Evolutionary conservation across 2,797 vertebrate genomes (phyloP).

Genomic region (Oceanodroma leucorhoa): DNA sequence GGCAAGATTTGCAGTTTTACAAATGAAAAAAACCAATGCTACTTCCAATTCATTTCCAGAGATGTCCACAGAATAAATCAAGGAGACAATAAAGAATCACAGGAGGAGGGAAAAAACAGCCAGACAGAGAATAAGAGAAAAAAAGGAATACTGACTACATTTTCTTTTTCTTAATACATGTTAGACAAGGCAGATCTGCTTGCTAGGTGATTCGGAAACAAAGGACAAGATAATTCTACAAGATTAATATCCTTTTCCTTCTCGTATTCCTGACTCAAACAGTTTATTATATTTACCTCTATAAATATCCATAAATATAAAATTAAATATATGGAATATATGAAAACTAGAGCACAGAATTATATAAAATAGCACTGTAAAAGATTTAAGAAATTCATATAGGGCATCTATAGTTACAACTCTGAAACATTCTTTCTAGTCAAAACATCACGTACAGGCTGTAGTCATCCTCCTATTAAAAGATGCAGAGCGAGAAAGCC

Average conservation of each 20-base stretch:
- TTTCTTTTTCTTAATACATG: neutral
- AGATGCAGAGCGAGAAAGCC: neutral
- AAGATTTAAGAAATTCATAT: neutral
- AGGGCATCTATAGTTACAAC: neutral
- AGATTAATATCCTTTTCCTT: neutral
- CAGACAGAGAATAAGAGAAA: neutral
- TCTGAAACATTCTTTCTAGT: neutral
- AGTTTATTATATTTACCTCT: neutral
- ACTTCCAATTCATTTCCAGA: neutral
- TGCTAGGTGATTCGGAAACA: neutral
- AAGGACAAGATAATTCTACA: neutral
- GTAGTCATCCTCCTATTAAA: neutral
- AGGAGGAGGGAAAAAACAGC: neutral
- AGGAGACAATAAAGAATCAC: neutral
- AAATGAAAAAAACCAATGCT: neutral
- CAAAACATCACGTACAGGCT: neutral
- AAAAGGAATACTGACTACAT: neutral
- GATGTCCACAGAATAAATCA: neutral
- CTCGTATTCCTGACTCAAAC: neutral
- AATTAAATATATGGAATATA: neutral
- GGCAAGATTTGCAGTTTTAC: neutral
- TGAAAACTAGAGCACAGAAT: neutral
- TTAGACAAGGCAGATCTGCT: neutral
- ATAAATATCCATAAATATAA: neutral
- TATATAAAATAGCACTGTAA: neutral